Percentiles rank a stretch among this genome's conserved stretches.
phyloP scores from a whole-genome alignment of 2,113 vertebrate species.

The Anolis sagrei region DNA sequence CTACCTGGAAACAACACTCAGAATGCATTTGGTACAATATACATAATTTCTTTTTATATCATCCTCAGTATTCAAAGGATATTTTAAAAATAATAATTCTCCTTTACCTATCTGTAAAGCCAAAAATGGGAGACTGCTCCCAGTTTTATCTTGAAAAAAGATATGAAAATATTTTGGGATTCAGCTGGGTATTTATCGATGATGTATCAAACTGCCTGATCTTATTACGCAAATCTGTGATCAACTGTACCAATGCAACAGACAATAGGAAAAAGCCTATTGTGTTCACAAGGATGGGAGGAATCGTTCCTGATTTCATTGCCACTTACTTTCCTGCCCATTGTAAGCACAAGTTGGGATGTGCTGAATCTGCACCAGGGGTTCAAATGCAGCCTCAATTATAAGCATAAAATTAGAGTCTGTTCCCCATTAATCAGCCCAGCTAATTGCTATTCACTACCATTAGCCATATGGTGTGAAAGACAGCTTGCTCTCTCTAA shows the following conservation, averaged over 20 bases:
- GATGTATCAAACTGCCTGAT: slow-evolving; percentile 79
- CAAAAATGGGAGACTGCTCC: slow-evolving; percentile 55
- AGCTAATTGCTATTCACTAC: slow-evolving; percentile 94
- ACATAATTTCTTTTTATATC: slow-evolving; percentile 57
- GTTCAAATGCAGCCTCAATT: slow-evolving; percentile 89
- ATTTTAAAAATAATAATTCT: slow-evolving; percentile 41
- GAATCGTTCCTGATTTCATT: slow-evolving; percentile 67
- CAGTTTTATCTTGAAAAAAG: slow-evolving; percentile 59
- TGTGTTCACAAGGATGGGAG: slow-evolving; percentile 46
- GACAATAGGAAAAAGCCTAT: slow-evolving; percentile 82
- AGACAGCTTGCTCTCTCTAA: slow-evolving; percentile 90
- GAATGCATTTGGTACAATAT: slow-evolving; percentile 56
- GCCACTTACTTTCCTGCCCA: slow-evolving; percentile 82
- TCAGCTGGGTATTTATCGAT: slow-evolving; percentile 69
- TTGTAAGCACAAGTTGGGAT: slow-evolving; percentile 84
- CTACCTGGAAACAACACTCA: slow-evolving; percentile 65
- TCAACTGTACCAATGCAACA: slow-evolving; percentile 80
- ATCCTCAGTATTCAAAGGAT: slow-evolving; percentile 69
- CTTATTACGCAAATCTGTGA: slow-evolving; percentile 83
- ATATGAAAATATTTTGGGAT: slow-evolving; percentile 75
- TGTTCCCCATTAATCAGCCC: slow-evolving; percentile 97
- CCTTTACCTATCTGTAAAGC: slow-evolving; percentile 57
- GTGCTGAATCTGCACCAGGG: slow-evolving; percentile 93
- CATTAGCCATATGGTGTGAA: slow-evolving; percentile 98
- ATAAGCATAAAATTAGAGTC: slow-evolving; percentile 95